Evolutionary conservation across 2,797 vertebrate genomes (phyloP).

Genomic region (Zenarchopterus dispar): DNA sequence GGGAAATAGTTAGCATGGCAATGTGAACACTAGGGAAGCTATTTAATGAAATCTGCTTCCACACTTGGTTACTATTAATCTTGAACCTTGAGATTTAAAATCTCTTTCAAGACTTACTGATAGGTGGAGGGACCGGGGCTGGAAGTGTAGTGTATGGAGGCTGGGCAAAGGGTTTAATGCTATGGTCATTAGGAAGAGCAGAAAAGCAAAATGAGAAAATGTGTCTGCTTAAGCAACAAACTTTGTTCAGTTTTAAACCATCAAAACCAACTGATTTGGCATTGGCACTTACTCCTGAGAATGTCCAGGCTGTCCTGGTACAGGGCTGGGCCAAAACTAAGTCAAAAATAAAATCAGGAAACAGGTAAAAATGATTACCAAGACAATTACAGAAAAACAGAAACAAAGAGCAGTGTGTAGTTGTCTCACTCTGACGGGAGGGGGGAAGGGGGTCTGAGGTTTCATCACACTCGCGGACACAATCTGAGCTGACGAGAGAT

Average conservation of each 20-base stretch:
- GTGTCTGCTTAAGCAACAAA: not conserved
- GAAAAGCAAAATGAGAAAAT: slow-evolving; percentile 16
- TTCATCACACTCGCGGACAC: slow-evolving; percentile 95
- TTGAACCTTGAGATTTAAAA: no score
- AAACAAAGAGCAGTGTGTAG: not conserved
- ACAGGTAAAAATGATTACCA: not conserved
- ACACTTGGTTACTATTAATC: no score
- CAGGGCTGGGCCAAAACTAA: slow-evolving; percentile 92
- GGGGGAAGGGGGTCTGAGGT: slow-evolving; percentile 88
- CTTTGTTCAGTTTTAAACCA: slow-evolving; percentile 17
- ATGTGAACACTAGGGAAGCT: no score
- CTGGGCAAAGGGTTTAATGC: slow-evolving; percentile 97
- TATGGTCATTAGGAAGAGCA: slow-evolving; percentile 71
- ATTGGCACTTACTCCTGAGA: slow-evolving; percentile 94
- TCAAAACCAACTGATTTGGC: slow-evolving; percentile 14
- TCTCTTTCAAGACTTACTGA: slow-evolving; percentile 85
- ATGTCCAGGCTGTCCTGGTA: slow-evolving; percentile 95
- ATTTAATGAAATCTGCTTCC: no score
- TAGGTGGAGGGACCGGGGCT: slow-evolving; percentile 88
- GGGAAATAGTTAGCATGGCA: slow-evolving; percentile 6
- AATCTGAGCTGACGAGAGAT: slow-evolving; percentile 95
- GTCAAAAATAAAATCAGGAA: slow-evolving; percentile 19
- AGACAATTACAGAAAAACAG: not conserved
- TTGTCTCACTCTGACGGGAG: slow-evolving; percentile 88
- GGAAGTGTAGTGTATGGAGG: slow-evolving; percentile 90